phyloP scores from a whole-genome alignment of 2,888 invertebrate genomes.

The Apamea sordens region DNA sequence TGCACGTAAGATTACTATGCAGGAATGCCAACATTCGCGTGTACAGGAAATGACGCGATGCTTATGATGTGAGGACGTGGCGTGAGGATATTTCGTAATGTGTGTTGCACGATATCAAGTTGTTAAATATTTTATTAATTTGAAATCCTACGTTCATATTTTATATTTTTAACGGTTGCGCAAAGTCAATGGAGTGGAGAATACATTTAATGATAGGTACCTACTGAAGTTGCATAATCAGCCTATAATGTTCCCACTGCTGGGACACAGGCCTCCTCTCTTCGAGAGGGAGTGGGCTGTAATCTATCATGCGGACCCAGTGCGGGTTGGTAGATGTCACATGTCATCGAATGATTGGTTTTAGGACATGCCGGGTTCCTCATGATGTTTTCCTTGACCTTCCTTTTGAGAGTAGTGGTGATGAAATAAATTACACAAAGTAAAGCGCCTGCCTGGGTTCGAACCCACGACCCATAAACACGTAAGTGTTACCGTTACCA shows the following conservation, averaged over 20 bases:
- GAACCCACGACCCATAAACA: background rate
- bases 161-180: slow-evolving; percentile 8
- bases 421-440: background rate
- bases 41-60: slow-evolving; percentile 63
- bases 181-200: background rate
- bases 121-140: slow-evolving; percentile 19
- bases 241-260: background rate
- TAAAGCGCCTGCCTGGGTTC: background rate
- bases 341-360: background rate
- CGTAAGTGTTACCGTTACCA: background rate
- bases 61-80: slow-evolving; percentile 62
- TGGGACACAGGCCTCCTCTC: background rate
- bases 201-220: background rate
- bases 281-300: background rate
- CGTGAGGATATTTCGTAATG: slow-evolving; percentile 61
- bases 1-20: slow-evolving; percentile 57
- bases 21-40: slow-evolving; percentile 66
- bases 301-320: background rate
- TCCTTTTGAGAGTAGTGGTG: background rate
- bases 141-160: background rate
- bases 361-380: background rate
- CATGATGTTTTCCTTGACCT: background rate
- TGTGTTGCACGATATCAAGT: slow-evolving; percentile 35
- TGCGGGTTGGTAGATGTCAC: background rate
- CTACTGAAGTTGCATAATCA: background rate